A percentile compares a stretch with the other conserved stretches of the same genome.
Conservation (phyloP, 2,888 invertebrate species). For the Schizotus pectinicornis region DNA sequence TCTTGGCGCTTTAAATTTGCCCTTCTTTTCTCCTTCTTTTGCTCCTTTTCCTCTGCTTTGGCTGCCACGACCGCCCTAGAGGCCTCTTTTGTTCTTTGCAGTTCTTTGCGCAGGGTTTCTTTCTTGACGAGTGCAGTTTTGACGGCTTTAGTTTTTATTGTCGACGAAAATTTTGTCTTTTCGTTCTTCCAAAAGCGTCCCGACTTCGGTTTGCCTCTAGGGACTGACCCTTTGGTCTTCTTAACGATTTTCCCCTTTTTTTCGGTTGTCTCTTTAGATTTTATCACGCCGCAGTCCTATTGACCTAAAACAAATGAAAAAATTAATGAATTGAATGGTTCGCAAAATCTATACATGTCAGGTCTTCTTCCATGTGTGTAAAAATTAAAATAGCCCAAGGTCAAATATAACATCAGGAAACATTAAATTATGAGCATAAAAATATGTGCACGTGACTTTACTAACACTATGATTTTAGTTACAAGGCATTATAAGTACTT, state of each 20-base stretch:
- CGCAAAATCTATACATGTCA: no score
- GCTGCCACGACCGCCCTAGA: constrained; percentile 67
- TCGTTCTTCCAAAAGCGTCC: constrained; percentile 78
- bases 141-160: constrained; percentile 73
- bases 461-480: no score
- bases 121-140: constrained; percentile 71
- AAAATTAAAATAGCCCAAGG: no score
- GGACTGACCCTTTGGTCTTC: constrained; percentile 32
- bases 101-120: constrained; percentile 67
- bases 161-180: constrained; percentile 71
- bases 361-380: no score
- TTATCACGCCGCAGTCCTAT: no score
- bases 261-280: no score
- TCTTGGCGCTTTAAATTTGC: constrained; percentile 74
- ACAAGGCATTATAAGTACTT: no score
- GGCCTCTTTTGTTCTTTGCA: constrained; percentile 72
- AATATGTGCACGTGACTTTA: no score
- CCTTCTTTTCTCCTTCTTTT: constrained; percentile 72
- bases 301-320: no score
- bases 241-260: neutral
- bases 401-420: no score
- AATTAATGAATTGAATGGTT: no score
- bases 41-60: constrained; percentile 65
- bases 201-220: constrained; percentile 75
- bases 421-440: no score